Percentiles rank a stretch among this genome's conserved stretches.
Evolutionary conservation across 2,888 invertebrate genomes (phyloP).

Genomic region (Trilocha varians): DNA sequence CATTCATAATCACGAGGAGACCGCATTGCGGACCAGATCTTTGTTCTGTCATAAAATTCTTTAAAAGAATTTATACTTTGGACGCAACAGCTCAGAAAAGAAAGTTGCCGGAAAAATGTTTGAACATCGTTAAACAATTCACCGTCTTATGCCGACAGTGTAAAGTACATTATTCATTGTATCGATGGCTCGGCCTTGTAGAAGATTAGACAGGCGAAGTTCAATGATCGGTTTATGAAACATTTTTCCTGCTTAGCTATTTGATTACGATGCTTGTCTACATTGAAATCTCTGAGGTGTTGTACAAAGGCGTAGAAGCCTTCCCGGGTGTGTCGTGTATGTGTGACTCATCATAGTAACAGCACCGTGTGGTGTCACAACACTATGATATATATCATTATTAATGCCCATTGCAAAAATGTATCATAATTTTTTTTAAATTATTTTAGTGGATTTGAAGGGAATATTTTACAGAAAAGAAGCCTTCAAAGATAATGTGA

Average conservation of each 20-base stretch:
- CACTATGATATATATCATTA: no score
- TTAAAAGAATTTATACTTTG: background rate
- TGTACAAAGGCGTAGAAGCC: no score
- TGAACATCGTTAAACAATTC: background rate
- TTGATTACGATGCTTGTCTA: background rate
- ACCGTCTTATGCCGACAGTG: background rate
- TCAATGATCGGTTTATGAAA: background rate
- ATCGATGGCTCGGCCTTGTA: background rate
- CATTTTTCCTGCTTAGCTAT: background rate
- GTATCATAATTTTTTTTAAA: no score
- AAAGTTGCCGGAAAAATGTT: background rate
- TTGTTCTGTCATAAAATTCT: background rate
- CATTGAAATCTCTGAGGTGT: background rate
- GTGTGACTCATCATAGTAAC: no score
- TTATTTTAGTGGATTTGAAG: no score
- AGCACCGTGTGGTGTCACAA: no score
- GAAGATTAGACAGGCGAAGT: background rate
- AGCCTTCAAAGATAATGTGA: no score
- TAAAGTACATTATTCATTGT: background rate
- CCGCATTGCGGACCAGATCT: no score
- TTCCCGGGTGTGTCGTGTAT: no score
- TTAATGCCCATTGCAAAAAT: no score
- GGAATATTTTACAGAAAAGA: no score
- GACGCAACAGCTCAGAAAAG: background rate
- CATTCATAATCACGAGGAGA: no score